Base-by-base conservation (phyloP, 2,888 invertebrate genomes). In the Nipponacmea schrenckii region DNA sequence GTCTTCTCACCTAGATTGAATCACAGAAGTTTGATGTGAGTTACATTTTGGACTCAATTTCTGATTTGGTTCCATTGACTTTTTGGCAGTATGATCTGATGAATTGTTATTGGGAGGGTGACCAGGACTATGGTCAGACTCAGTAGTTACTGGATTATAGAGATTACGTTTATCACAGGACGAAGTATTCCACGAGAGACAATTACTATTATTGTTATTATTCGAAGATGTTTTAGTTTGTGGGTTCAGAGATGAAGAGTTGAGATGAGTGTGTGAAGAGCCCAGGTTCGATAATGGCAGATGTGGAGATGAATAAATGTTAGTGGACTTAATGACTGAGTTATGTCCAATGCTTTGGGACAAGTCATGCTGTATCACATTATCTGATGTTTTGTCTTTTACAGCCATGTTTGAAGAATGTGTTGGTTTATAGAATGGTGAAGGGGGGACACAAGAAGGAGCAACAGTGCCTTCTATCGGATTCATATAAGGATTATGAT, bases 21-120 rank as follows among this genome's bases (percentile, higher is more conserved):
- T 86, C 46, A 86, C 86, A 27, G 86, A 86, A 20, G 85, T 84
- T 4, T 83, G 82, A 0, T 81, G 82, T 15, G 81, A 78, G 50
- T 81, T 83, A 5, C 81, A 72, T 67, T 83, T 83, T 0, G 84
- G 84, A 73, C 82, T 84, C 69, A 80, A 72, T 73, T 73, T 74
- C 50, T 75, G 72, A 48, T 64, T 72, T 44, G 78, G 78, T 44
- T 76, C 77, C 26, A 73, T 75, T 27, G 74, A 63, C 67, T 78
- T 76, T 39, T 76, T 75, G 48, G 73, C 72, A 56, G 76, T 76
- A 44, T 76, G 73, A 68, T 78, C 78, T 12, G 74, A 71, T 26
- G 67, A 68, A 15, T 72, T 73, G 46, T 74, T 48, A 20, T 77
- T 70, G 5, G 76, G 62, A 56, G 76, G 77, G 17, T 79, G 76